Evolutionary conservation across 2,113 vertebrate species (phyloP).

Genomic region (Patagioenas fasciata): DNA sequence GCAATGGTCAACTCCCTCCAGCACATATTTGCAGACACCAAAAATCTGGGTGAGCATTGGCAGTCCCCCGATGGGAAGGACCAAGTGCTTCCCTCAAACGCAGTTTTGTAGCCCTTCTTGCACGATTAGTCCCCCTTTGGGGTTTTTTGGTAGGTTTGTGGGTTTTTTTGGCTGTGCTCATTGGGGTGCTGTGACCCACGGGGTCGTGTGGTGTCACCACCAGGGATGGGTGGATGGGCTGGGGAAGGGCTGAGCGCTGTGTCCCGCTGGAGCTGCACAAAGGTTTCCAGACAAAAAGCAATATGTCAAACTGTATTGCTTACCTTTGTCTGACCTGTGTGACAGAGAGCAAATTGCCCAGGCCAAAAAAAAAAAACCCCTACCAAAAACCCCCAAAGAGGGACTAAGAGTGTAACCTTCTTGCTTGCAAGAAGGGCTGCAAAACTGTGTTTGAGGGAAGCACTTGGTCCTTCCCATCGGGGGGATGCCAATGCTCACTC

Average conservation of each 20-base stretch:
- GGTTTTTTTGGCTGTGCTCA: fast-evolving
- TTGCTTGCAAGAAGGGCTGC: background rate
- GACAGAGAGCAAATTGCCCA: background rate
- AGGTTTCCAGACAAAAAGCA: background rate
- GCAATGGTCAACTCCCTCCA: no score
- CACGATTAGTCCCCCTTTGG: no score
- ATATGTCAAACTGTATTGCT: background rate
- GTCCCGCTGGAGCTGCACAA: fast-evolving
- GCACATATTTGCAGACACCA: no score
- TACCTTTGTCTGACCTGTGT: background rate
- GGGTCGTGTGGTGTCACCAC: fast-evolving
- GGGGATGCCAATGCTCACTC: background rate
- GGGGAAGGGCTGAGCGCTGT: fast-evolving
- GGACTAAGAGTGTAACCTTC: background rate
- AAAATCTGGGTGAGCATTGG: no score
- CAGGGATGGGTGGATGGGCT: no score
- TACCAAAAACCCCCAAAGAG: background rate
- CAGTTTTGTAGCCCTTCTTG: no score
- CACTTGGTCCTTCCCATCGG: fast-evolving
- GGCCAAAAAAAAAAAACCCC: background rate
- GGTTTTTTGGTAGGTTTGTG: no score
- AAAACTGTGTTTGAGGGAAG: background rate
- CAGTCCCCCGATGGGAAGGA: no score
- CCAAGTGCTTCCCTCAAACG: no score
- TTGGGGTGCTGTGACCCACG: no score